phyloP scores from a whole-genome alignment of 2,113 vertebrate species.

The Spea multiplicata region DNA sequence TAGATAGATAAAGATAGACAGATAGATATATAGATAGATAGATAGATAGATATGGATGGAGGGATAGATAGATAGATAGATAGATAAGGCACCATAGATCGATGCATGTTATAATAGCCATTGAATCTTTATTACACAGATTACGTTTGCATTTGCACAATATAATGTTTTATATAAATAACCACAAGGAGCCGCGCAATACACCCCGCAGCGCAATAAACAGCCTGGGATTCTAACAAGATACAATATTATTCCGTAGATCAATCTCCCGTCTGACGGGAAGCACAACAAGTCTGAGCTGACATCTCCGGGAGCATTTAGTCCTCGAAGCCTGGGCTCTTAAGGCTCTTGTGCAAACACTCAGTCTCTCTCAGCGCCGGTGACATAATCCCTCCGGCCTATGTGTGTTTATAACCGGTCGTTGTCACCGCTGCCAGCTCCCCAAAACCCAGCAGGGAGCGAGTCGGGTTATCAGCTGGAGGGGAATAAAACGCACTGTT shows the following conservation, averaged over 20 bases:
- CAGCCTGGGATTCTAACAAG: background rate
- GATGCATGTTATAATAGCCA: too few relatives aligned
- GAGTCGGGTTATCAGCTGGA: slow-evolving; percentile 8
- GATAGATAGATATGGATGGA: too few relatives aligned
- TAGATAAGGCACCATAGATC: too few relatives aligned
- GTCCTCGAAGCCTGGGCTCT: background rate
- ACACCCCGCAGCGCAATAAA: background rate
- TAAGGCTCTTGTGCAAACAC: background rate
- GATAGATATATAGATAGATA: too few relatives aligned
- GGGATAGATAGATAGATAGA: too few relatives aligned
- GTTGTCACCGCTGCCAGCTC: background rate
- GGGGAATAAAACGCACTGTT: slow-evolving; percentile 24
- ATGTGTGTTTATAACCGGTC: background rate
- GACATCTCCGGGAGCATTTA: background rate
- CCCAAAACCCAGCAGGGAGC: slow-evolving; percentile 8
- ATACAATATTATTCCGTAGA: background rate
- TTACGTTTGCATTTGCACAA: background rate
- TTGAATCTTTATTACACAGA: too few relatives aligned
- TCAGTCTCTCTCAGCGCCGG: background rate
- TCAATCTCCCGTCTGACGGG: background rate
- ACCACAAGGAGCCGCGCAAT: too few relatives aligned
- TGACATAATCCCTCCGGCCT: slow-evolving; percentile 1
- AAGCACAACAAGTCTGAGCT: background rate
- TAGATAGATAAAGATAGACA: too few relatives aligned
- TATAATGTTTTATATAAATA: background rate